Evolutionary conservation across 2,797 vertebrate genomes (phyloP).

Genomic region (Pelobates cultripes): DNA sequence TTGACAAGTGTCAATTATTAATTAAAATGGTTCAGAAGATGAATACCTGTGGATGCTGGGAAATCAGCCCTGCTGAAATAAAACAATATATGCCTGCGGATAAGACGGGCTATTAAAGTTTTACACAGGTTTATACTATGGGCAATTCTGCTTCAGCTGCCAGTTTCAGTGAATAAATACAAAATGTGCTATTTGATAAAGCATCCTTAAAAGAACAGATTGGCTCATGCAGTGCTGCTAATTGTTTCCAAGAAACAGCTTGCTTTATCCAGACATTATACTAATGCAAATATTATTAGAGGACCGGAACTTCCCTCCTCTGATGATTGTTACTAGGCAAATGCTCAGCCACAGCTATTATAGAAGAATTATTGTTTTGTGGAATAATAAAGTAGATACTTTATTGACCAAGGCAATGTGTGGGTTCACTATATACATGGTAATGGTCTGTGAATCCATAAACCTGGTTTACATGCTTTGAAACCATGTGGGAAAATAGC

Average conservation of each 20-base stretch:
- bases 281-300: conserved; percentile 50
- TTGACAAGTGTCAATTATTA: conserved; percentile 18
- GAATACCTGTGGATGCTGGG: conserved; percentile 33
- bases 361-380: conserved; percentile 22
- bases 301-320: conserved; percentile 37
- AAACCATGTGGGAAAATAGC: background rate
- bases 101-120: conserved; percentile 23
- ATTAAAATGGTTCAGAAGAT: conserved; percentile 11
- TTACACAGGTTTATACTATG: conserved; percentile 11
- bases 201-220: conserved; percentile 47
- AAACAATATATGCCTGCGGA: conserved; percentile 43
- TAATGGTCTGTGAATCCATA: conserved; percentile 23
- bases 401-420: no score
- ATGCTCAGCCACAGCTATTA: conserved; percentile 10
- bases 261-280: conserved; percentile 51
- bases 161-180: conserved; percentile 42
- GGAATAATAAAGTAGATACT: background rate
- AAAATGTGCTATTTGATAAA: conserved; percentile 50
- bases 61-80: conserved; percentile 44
- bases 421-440: background rate
- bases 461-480: background rate
- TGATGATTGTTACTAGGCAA: conserved; percentile 40
- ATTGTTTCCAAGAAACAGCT: conserved; percentile 54
- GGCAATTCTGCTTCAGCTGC: conserved; percentile 14
- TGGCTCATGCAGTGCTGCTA: conserved; percentile 40